Percentiles rank a stretch among this genome's conserved stretches.
phyloP scores from a whole-genome alignment of 2,888 invertebrate genomes.

The Cosmopolites sordidus region DNA sequence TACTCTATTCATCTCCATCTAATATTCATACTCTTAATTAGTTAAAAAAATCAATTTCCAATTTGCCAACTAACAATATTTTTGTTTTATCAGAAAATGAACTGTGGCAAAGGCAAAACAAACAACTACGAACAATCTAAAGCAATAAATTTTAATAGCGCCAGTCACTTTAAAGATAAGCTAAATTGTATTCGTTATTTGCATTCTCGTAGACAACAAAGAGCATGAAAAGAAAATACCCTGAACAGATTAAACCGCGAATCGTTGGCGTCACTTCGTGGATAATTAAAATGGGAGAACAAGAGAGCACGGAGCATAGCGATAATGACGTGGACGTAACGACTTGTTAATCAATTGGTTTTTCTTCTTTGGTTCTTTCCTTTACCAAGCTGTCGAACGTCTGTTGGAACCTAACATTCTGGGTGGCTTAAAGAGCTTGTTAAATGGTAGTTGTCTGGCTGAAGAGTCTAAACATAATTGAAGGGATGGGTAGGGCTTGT shows the following conservation, averaged over 20 bases:
- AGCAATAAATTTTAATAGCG: conserved; percentile 25
- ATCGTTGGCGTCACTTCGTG: conserved; percentile 8
- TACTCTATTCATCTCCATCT: too few species aligned
- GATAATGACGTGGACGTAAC: conserved; percentile 13
- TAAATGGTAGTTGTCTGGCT: too few species aligned
- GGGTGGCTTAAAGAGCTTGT: too few species aligned
- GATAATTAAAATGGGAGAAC: conserved; percentile 13
- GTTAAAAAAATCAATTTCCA: too few species aligned
- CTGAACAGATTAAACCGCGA: conserved; percentile 7
- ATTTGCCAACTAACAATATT: too few species aligned
- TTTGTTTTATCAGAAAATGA: too few species aligned
- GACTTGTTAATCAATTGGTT: conserved; percentile 13
- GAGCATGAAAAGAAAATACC: conserved; percentile 5
- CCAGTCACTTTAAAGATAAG: conserved; percentile 24
- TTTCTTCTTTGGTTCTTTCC: not conserved
- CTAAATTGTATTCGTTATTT: conserved; percentile 21
- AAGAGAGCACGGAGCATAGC: conserved; percentile 4
- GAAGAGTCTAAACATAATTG: too few species aligned
- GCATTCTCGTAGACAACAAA: conserved; percentile 12
- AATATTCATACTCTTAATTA: too few species aligned
- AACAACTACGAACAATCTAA: too few species aligned
- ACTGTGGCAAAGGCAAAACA: too few species aligned
- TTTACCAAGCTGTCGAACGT: not conserved
- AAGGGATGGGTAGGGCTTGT: too few species aligned
- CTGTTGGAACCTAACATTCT: too few species aligned